phyloP scores from a whole-genome alignment of 2,797 vertebrate species.

The Lepus townsendii region DNA sequence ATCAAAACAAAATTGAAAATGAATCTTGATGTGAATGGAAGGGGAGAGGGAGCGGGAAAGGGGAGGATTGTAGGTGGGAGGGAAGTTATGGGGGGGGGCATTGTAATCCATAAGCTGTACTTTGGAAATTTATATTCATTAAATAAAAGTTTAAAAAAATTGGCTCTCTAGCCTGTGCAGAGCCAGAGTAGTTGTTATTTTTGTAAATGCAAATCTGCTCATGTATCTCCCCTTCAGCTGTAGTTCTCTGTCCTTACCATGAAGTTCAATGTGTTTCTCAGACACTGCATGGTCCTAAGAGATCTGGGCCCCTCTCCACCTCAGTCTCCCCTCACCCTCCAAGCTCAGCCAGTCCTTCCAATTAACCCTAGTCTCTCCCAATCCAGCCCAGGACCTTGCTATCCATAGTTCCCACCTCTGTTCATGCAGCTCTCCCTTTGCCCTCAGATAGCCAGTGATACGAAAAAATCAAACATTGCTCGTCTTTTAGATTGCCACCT shows the following conservation, averaged over 20 bases:
- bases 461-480: background rate
- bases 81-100: too few species aligned
- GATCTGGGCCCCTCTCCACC: too few species aligned
- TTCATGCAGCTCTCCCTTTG: background rate
- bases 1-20: slow-evolving; percentile 26
- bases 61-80: too few species aligned
- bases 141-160: background rate
- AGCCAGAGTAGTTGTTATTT: background rate
- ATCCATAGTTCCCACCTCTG: background rate
- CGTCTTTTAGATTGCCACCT: background rate
- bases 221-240: background rate
- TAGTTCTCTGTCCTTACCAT: background rate
- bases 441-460: background rate
- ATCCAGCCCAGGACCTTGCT: background rate
- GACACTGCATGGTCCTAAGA: background rate
- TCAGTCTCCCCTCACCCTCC: background rate
- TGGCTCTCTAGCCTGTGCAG: background rate
- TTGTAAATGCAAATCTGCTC: background rate
- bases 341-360: background rate
- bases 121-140: too few species aligned
- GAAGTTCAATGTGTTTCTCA: background rate
- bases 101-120: too few species aligned
- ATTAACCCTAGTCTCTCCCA: background rate
- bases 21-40: too few species aligned
- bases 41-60: too few species aligned